A percentile compares a stretch with the other conserved stretches of the same genome.
Evolutionary conservation across 2,797 vertebrate genomes (phyloP).

Genomic region (Amblyopsis hoosieri): DNA sequence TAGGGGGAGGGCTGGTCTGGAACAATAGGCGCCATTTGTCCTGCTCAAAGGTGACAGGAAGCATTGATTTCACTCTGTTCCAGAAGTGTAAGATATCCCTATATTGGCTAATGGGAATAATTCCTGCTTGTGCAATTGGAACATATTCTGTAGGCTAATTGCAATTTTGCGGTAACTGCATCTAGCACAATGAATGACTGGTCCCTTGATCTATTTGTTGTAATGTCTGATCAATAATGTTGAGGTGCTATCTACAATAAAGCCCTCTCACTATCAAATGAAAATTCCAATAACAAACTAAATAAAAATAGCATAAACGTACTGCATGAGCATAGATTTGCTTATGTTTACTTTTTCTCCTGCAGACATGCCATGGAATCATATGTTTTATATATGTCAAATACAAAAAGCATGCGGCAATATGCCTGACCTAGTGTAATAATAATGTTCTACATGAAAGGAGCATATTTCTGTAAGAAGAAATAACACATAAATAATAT

Average conservation of each 20-base stretch:
- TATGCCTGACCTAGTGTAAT: no score
- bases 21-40: slow-evolving; percentile 78
- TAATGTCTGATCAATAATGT: slow-evolving; percentile 34
- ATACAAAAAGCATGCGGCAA: neutral
- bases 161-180: slow-evolving; percentile 26
- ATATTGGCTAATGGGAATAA: slow-evolving; percentile 58
- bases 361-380: neutral
- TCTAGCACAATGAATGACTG: slow-evolving; percentile 16
- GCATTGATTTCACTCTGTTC: slow-evolving; percentile 73
- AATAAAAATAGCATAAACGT: neutral
- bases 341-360: neutral
- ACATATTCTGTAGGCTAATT: slow-evolving; percentile 24
- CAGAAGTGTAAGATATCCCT: slow-evolving; percentile 53
- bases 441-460: no score
- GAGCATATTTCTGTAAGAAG: no score
- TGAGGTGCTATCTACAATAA: slow-evolving; percentile 45
- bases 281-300: slow-evolving; percentile 17
- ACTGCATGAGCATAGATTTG: neutral
- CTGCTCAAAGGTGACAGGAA: slow-evolving; percentile 79
- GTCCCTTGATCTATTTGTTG: slow-evolving; percentile 39
- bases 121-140: slow-evolving; percentile 39
- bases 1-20: slow-evolving; percentile 56
- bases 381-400: neutral
- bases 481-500: no score
- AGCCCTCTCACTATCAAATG: slow-evolving; percentile 22